These are phyloP conservation scores for Leucoptera coffeella DNA, from an alignment of 2,888 invertebrate genomes.

Conservation along the genomic window DNA sequence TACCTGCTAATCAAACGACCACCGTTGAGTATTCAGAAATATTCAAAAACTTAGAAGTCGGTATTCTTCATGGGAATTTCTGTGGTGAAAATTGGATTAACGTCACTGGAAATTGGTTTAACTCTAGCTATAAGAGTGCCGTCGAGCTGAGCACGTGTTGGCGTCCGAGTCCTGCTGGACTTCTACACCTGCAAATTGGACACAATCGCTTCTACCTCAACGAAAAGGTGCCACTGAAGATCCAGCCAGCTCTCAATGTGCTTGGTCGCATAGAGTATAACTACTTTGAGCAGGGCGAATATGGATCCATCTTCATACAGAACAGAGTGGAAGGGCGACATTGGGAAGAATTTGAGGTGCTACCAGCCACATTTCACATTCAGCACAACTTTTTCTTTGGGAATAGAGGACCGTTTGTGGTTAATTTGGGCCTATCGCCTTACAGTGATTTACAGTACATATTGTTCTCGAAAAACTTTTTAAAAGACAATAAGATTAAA, in stretches of 20 bases:
- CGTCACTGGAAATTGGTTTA: constrained; percentile 87
- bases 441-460: constrained; percentile 78
- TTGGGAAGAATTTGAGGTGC: constrained; percentile 71
- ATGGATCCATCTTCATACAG: constrained; percentile 79
- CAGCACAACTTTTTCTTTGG: constrained; percentile 85
- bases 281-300: constrained; percentile 74
- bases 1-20: constrained; percentile 78
- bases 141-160: constrained; percentile 83
- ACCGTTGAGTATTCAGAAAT: constrained; percentile 83
- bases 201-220: constrained; percentile 80
- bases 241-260: constrained; percentile 78
- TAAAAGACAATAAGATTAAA: constrained; percentile 76
- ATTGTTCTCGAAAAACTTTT: constrained; percentile 81
- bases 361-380: constrained; percentile 66
- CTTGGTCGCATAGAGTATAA: constrained; percentile 79
- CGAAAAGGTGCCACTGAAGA: constrained; percentile 65
- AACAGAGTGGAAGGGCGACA: constrained; percentile 61
- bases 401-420: constrained; percentile 85
- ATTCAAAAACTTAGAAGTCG: constrained; percentile 80
- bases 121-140: constrained; percentile 70
- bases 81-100: constrained; percentile 83
- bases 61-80: constrained; percentile 88
- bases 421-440: constrained; percentile 80
- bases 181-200: constrained; percentile 68
- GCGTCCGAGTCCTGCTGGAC: constrained; percentile 44